Conservation (phyloP, 2,113 vertebrate species). For the Mystacornis crossleyi region DNA sequence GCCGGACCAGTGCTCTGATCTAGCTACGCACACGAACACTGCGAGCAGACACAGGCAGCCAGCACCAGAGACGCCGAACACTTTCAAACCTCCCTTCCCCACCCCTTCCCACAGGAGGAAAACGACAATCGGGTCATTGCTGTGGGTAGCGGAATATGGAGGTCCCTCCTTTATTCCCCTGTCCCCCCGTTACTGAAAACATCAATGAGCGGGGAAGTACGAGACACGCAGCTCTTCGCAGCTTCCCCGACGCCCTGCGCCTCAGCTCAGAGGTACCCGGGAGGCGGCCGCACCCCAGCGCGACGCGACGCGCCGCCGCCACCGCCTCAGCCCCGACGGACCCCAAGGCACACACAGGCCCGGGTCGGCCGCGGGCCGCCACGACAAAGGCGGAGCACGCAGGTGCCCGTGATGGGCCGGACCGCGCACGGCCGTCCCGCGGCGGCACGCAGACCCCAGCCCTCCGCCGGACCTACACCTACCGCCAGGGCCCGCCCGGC, state of each 20-base stretch:
- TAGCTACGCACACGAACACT: rapidly evolving
- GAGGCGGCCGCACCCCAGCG: background rate
- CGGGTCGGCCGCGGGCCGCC: rapidly evolving
- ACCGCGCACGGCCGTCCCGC: rapidly evolving
- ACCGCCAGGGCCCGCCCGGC: background rate
- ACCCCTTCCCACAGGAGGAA: background rate
- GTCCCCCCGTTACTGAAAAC: rapidly evolving
- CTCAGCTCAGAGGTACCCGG: background rate
- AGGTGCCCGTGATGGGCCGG: rapidly evolving
- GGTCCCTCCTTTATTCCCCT: background rate
- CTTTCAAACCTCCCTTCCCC: background rate
- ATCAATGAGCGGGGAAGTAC: rapidly evolving
- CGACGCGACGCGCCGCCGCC: too few species aligned
- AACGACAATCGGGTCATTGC: rapidly evolving
- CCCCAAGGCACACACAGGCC: too few species aligned
- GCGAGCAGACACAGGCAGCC: background rate
- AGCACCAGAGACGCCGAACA: background rate
- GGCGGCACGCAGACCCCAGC: rapidly evolving
- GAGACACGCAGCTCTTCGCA: background rate
- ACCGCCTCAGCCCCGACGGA: background rate
- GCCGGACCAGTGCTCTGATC: background rate
- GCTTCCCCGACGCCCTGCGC: too few species aligned
- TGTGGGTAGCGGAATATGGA: rapidly evolving
- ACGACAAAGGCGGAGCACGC: rapidly evolving
- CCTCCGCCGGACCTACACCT: rapidly evolving